These are phyloP conservation scores for Corydoras maculifer DNA, from an alignment of 2,113 vertebrate species.

Conservation along the genomic window DNA sequence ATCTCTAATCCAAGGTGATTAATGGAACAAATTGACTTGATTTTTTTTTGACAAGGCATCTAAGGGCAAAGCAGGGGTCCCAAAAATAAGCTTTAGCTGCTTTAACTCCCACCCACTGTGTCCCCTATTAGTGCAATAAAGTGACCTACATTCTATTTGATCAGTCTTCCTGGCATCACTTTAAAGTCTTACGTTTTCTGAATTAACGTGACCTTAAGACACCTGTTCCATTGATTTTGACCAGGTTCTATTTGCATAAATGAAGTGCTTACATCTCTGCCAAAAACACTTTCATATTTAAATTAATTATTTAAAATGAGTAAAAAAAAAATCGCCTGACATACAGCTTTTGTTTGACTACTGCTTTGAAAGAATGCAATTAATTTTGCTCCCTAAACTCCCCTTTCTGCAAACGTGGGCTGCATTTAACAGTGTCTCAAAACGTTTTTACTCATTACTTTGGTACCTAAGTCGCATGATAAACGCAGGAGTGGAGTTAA, in stretches of 20 bases:
- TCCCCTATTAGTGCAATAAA: neutral
- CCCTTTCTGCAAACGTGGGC: conserved; percentile 8
- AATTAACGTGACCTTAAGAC: neutral
- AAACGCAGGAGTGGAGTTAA: conserved; percentile 52
- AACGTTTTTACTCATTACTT: neutral
- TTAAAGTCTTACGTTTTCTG: neutral
- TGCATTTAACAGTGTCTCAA: conserved; percentile 13
- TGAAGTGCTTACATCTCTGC: neutral
- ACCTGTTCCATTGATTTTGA: neutral
- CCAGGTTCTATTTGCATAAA: neutral
- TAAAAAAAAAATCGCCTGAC: conserved; percentile 11
- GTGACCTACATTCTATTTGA: neutral
- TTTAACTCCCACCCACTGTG: conserved; percentile 23
- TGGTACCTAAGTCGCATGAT: neutral
- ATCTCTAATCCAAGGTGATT: conserved; percentile 67
- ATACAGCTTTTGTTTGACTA: conserved; percentile 28
- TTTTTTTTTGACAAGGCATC: conserved; percentile 36
- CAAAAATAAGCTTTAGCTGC: conserved; percentile 18
- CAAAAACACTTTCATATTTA: neutral
- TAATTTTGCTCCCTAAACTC: conserved; percentile 15
- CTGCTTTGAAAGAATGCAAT: conserved; percentile 34
- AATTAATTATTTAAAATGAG: neutral
- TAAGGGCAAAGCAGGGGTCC: neutral
- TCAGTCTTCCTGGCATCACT: neutral
- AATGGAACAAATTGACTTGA: conserved; percentile 67